phyloP scores from a whole-genome alignment of 2,888 invertebrate species.

The Lochmaea crataegi region DNA sequence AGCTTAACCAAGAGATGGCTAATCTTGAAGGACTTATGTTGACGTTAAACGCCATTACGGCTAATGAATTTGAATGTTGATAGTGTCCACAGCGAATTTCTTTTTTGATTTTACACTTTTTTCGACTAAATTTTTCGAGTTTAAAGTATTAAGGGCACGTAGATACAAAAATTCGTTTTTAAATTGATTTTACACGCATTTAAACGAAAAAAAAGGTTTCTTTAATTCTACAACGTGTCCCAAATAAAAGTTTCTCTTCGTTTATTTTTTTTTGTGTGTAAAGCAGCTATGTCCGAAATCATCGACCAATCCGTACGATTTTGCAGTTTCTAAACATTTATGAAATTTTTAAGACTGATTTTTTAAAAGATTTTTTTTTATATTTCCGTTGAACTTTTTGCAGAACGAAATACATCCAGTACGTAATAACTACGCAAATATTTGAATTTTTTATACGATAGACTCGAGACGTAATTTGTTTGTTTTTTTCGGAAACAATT shows the following conservation, averaged over 20 bases:
- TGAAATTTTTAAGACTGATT: slow-evolving; percentile 49
- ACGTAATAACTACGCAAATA: slow-evolving; percentile 2
- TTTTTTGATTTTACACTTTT: not conserved
- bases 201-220: too few relatives aligned
- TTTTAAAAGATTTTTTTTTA: slow-evolving; percentile 46
- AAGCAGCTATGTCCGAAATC: slow-evolving; percentile 27
- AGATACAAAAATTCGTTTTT: too few relatives aligned
- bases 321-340: slow-evolving; percentile 30
- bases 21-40: slow-evolving; percentile 98
- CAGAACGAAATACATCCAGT: slow-evolving; percentile 8
- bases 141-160: too few relatives aligned
- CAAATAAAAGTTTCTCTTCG: not conserved
- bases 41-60: slow-evolving; percentile 96
- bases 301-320: slow-evolving; percentile 6
- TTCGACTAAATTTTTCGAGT: too few relatives aligned
- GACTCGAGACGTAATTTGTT: slow-evolving; percentile 2
- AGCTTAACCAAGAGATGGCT: slow-evolving; percentile 97
- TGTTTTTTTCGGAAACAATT: not conserved
- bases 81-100: not conserved
- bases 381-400: slow-evolving; percentile 21
- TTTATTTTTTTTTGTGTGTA: not conserved
- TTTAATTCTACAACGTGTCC: not conserved
- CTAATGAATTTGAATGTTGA: slow-evolving; percentile 87
- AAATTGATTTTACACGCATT: too few relatives aligned
- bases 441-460: slow-evolving; percentile 8